Percentiles rank a stretch among this genome's conserved stretches.
These are phyloP conservation scores for Dendrocincla tyrannina DNA, from an alignment of 2,797 vertebrate genomes.

Conservation along the genomic window DNA sequence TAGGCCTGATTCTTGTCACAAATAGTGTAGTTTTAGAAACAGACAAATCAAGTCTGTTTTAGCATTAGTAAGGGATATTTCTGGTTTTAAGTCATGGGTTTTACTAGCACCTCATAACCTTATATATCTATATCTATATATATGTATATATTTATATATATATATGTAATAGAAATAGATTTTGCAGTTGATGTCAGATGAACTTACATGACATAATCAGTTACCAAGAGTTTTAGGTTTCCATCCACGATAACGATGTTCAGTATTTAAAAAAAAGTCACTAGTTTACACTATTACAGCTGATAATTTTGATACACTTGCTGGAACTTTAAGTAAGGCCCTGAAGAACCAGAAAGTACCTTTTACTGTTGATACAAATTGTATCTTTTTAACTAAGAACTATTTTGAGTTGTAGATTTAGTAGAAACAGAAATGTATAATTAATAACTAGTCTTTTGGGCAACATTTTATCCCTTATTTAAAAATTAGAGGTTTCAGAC, in stretches of 20 bases:
- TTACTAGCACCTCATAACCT: conserved; percentile 58
- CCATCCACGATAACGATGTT: neutral
- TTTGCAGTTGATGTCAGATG: conserved; percentile 27
- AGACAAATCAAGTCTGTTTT: conserved; percentile 83
- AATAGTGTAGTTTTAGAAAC: conserved; percentile 84
- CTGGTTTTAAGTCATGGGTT: conserved; percentile 81
- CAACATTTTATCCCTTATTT: conserved; percentile 87
- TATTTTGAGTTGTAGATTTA: conserved; percentile 82
- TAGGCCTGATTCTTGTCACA: conserved; percentile 77
- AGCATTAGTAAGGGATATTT: conserved; percentile 96
- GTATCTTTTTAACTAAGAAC: conserved; percentile 92
- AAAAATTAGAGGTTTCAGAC: conserved; percentile 69
- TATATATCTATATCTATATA: neutral
- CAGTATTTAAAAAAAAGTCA: conserved; percentile 31
- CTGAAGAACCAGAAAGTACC: conserved; percentile 89
- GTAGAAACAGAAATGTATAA: conserved; percentile 82
- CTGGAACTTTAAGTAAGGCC: conserved; percentile 80
- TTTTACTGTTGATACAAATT: conserved; percentile 98
- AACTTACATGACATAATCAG: neutral
- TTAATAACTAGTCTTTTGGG: conserved; percentile 83
- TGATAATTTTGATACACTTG: conserved; percentile 38
- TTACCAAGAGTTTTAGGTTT: conserved; percentile 14
- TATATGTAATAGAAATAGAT: conserved; percentile 27
- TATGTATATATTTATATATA: neutral
- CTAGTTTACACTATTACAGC: conserved; percentile 34